A percentile compares a stretch with the other conserved stretches of the same genome.
phyloP scores from a whole-genome alignment of 92 coral and sea anemone genomes.

The Phenganax stokvisi region DNA sequence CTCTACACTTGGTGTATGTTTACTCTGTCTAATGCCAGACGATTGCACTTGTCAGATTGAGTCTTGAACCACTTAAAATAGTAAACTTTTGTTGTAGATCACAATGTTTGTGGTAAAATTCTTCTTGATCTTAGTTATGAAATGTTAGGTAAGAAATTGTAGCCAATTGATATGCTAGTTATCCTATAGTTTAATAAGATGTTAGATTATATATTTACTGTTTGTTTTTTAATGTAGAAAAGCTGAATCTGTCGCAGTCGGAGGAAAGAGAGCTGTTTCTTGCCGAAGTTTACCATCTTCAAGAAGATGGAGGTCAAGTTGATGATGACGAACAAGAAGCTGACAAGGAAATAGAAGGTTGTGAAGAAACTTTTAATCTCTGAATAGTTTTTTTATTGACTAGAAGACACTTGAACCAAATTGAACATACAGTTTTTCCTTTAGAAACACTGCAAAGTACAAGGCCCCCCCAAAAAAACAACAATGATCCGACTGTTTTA shows the following conservation, averaged over 20 bases:
- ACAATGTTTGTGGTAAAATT: slow-evolving; percentile 77
- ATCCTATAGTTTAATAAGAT: neutral
- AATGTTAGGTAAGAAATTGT: slow-evolving; percentile 58
- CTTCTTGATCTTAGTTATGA: slow-evolving; percentile 71
- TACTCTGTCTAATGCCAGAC: neutral
- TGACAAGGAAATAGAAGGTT: slow-evolving; percentile 87
- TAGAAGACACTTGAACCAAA: neutral
- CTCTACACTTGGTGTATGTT: neutral
- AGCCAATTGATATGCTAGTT: neutral
- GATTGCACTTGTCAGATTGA: too few species aligned
- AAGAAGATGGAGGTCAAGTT: slow-evolving; percentile 49
- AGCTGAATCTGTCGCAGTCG: slow-evolving; percentile 23
- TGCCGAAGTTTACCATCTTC: slow-evolving; percentile 23
- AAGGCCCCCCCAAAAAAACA: neutral
- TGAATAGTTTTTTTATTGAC: neutral
- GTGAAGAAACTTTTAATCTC: neutral
- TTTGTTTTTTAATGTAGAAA: neutral
- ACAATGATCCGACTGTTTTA: neutral
- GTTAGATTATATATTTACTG: neutral
- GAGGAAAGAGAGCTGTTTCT: slow-evolving; percentile 30
- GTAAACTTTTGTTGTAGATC: slow-evolving; percentile 40
- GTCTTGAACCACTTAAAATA: neutral
- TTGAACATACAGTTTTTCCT: neutral
- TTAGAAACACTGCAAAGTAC: slow-evolving; percentile 8
- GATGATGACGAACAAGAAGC: slow-evolving; percentile 61